These are phyloP conservation scores for Panopea generosa DNA, from an alignment of 2,888 invertebrate species.

Conservation along the genomic window DNA sequence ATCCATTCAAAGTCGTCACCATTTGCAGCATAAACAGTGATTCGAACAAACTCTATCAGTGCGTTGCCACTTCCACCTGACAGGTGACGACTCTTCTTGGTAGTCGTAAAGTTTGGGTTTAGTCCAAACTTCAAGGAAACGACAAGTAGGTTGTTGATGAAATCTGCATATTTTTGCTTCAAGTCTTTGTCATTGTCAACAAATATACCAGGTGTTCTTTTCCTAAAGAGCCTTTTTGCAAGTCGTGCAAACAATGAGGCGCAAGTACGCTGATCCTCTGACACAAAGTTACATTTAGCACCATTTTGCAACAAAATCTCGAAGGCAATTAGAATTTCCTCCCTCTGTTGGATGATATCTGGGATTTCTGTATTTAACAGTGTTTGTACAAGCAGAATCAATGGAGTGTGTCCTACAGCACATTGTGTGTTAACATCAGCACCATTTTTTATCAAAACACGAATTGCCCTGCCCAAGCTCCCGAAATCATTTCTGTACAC, in stretches of 20 bases:
- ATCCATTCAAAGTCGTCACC: constrained; percentile 90
- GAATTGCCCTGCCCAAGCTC: constrained; percentile 73
- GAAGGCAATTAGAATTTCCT: constrained; percentile 89
- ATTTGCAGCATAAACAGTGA: constrained; percentile 90
- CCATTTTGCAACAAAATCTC: constrained; percentile 90
- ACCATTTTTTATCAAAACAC: constrained; percentile 77
- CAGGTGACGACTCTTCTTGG: constrained; percentile 83
- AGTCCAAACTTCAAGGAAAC: constrained; percentile 90
- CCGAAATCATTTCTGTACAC: constrained; percentile 77
- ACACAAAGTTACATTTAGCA: constrained; percentile 90
- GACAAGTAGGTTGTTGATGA: constrained; percentile 89
- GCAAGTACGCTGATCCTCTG: constrained; percentile 89
- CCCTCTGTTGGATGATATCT: constrained; percentile 87
- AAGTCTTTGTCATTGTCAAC: constrained; percentile 22
- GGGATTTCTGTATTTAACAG: constrained; percentile 91
- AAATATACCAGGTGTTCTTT: constrained; percentile 6
- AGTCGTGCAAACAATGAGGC: constrained; percentile 83
- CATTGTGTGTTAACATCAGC: constrained; percentile 76
- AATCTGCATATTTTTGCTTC: constrained; percentile 85
- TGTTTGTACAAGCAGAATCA: constrained; percentile 91
- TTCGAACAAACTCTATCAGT: constrained; percentile 88
- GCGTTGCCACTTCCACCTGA: constrained; percentile 86
- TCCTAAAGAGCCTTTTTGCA: constrained; percentile 67
- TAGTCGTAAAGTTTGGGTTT: constrained; percentile 88
- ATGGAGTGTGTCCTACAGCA: constrained; percentile 86